Conservation (phyloP, 2,113 vertebrate species). For the Antechinus flavipes region DNA sequence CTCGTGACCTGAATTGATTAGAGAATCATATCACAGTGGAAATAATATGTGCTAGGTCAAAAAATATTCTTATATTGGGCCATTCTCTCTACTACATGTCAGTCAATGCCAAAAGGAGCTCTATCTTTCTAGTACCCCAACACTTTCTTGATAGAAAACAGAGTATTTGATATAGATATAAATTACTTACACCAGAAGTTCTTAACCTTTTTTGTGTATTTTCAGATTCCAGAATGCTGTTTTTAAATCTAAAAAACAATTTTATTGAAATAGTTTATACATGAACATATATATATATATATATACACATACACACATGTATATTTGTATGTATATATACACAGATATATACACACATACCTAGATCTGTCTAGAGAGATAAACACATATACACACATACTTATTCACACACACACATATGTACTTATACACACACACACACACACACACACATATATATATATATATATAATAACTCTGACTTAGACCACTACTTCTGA, state of each 20-base stretch:
- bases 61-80: conserved; percentile 51
- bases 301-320: neutral
- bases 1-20: conserved; percentile 49
- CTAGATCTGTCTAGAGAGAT: no score
- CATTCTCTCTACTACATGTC: neutral
- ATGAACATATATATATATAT: no score
- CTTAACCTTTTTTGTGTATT: neutral
- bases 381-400: neutral
- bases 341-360: no score
- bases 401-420: no score
- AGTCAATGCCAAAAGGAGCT: neutral
- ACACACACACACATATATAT: no score
- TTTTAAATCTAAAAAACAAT: neutral
- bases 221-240: neutral
- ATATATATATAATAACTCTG: neutral
- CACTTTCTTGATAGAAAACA: neutral
- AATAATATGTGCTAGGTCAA: conserved; percentile 35
- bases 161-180: neutral
- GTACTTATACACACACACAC: no score
- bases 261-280: neutral
- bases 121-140: neutral
- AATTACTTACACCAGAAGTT: neutral
- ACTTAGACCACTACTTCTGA: neutral
- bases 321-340: no score
- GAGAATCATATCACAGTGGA: conserved; percentile 33